These are phyloP conservation scores for Magallana nippona DNA, from an alignment of 2,888 invertebrate genomes.

Conservation along the genomic window DNA sequence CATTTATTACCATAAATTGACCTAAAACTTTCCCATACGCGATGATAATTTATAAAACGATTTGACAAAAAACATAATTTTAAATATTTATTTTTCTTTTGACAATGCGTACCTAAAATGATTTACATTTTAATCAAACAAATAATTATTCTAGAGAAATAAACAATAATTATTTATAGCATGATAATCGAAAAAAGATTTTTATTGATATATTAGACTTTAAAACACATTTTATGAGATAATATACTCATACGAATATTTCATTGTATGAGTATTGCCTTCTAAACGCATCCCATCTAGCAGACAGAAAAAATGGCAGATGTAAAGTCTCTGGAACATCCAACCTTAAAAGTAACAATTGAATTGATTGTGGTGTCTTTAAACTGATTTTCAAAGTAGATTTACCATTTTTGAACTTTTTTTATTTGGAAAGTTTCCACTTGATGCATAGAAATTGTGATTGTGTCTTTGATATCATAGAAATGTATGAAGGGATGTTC, in stretches of 20 bases:
- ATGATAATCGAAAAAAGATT: not conserved
- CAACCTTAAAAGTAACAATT: conserved; percentile 90
- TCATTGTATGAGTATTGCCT: too few relatives aligned
- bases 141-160: too few relatives aligned
- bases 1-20: not conserved
- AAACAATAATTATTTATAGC: not conserved
- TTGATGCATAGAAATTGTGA: too few relatives aligned
- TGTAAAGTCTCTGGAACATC: conserved; percentile 95
- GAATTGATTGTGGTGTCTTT: not conserved
- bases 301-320: conserved; percentile 88
- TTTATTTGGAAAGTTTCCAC: too few relatives aligned
- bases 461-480: too few relatives aligned
- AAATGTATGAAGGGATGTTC: too few relatives aligned
- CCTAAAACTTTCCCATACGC: not conserved
- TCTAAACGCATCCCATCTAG: conserved; percentile 7
- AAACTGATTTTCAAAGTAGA: not conserved
- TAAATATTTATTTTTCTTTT: not conserved
- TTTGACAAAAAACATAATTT: not conserved
- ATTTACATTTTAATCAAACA: not conserved
- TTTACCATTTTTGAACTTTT: not conserved
- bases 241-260: not conserved
- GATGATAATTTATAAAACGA: not conserved
- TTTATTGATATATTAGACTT: not conserved
- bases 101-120: not conserved
- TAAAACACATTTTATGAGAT: too few relatives aligned